A percentile compares a stretch with the other conserved stretches of the same genome.
phyloP scores from a whole-genome alignment of 1,140 invertebrate species.

The Homalodisca vitripennis region DNA sequence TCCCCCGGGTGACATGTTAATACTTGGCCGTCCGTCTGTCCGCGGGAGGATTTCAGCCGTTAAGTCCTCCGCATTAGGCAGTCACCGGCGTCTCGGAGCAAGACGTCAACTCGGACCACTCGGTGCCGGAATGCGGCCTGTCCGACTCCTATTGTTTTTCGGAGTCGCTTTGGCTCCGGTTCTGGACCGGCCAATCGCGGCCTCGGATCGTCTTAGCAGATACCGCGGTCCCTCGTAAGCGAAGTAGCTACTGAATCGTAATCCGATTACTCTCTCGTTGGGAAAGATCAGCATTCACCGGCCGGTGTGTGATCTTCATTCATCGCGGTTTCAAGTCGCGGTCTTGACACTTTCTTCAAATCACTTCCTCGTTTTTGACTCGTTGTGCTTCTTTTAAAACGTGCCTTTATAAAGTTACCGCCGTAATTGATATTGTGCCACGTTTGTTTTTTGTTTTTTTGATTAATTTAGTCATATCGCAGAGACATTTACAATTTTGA shows the following conservation, averaged over 20 bases:
- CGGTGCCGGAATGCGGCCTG: neutral
- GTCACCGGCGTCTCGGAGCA: neutral
- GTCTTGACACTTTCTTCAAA: too few species aligned
- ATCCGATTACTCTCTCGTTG: conserved; percentile 2
- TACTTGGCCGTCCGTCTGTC: conserved; percentile 8
- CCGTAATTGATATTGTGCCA: too few species aligned
- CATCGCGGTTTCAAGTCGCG: too few species aligned
- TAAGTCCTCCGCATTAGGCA: conserved; percentile 13
- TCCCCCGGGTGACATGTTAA: conserved; percentile 21
- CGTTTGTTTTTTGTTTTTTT: too few species aligned
- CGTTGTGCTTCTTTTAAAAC: too few species aligned
- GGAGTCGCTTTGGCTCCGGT: neutral
- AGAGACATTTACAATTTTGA: too few species aligned
- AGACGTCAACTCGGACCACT: neutral
- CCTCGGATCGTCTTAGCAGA: neutral
- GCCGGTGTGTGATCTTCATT: too few species aligned
- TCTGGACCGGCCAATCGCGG: too few species aligned
- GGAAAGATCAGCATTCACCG: neutral
- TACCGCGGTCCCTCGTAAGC: neutral
- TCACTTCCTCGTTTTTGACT: too few species aligned
- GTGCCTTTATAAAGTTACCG: too few species aligned
- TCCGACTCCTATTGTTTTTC: conserved; percentile 4
- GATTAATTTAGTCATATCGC: too few species aligned
- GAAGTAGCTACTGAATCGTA: neutral
- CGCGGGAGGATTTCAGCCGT: conserved; percentile 15